A percentile compares a stretch with the other conserved stretches of the same genome.
These are phyloP conservation scores for Lasioglossum vierecki DNA, from an alignment of 2,888 invertebrate genomes.

Conservation along the genomic window DNA sequence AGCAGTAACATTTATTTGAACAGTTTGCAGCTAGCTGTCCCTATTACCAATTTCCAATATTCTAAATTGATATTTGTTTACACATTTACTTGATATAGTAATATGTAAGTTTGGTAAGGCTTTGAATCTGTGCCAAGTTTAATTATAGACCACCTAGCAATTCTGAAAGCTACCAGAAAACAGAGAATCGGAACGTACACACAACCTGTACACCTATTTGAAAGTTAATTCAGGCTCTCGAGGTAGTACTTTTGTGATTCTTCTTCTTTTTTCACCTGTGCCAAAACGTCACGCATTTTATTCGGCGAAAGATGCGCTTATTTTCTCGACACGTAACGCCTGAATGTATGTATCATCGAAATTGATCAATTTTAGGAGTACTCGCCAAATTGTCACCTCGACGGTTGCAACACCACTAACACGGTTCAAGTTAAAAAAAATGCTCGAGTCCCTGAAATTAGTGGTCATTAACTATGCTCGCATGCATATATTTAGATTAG, in stretches of 20 bases:
- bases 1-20: conserved; percentile 8
- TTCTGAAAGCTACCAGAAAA: conserved; percentile 71
- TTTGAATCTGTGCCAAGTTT: conserved; percentile 76
- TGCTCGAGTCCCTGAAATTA: conserved; percentile 11
- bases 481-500: conserved; percentile 38
- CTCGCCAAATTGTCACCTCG: background rate
- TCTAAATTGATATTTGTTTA: conserved; percentile 56
- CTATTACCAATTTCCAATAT: conserved; percentile 7
- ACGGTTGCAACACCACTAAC: conserved; percentile 3
- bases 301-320: conserved; percentile 14
- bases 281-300: background rate
- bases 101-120: conserved; percentile 65
- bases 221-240: conserved; percentile 43
- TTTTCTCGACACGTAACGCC: background rate
- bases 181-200: conserved; percentile 64
- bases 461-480: conserved; percentile 13
- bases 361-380: background rate
- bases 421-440: conserved; percentile 10
- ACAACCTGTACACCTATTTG: conserved; percentile 51
- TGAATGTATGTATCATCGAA: conserved; percentile 3
- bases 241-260: conserved; percentile 15
- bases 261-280: conserved; percentile 12
- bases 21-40: background rate
- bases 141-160: conserved; percentile 73
- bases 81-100: conserved; percentile 59